Conservation (phyloP, 2,113 vertebrate species). For the Neogobius melanostomus region DNA sequence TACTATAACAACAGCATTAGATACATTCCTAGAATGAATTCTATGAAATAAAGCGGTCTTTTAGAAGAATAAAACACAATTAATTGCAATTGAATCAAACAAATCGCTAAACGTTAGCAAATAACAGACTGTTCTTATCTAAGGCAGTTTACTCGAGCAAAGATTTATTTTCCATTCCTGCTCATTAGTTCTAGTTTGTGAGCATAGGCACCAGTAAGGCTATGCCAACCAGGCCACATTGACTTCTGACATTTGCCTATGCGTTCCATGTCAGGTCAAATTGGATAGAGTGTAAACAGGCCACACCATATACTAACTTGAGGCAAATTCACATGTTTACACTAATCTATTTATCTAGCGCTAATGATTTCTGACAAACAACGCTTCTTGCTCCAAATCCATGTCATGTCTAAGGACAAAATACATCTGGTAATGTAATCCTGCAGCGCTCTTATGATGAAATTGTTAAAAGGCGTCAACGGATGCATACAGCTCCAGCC, state of each 20-base stretch:
- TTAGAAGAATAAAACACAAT: background rate
- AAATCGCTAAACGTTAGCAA: background rate
- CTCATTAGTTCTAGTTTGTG: background rate
- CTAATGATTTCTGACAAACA: conserved; percentile 2
- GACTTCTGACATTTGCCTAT: conserved; percentile 10
- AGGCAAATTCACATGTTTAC: conserved; percentile 5
- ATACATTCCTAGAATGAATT: too few relatives aligned
- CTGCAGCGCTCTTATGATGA: background rate
- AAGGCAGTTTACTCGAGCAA: background rate
- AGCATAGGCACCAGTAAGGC: background rate
- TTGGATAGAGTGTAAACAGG: conserved; percentile 9
- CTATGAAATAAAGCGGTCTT: background rate
- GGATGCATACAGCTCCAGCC: background rate
- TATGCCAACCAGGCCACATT: background rate
- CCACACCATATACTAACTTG: background rate
- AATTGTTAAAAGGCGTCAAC: conserved; percentile 5
- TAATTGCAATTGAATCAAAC: too few relatives aligned
- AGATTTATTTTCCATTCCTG: background rate
- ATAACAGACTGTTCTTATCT: background rate
- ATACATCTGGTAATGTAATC: background rate
- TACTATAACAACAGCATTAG: background rate
- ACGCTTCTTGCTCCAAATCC: background rate
- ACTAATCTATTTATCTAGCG: background rate
- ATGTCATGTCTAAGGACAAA: background rate
- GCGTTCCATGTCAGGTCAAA: conserved; percentile 6